Evolutionary conservation across 2,888 invertebrate species (phyloP), one percentile per base, ranked within the genome.

Genomic region (Dione vanillae): DNA sequence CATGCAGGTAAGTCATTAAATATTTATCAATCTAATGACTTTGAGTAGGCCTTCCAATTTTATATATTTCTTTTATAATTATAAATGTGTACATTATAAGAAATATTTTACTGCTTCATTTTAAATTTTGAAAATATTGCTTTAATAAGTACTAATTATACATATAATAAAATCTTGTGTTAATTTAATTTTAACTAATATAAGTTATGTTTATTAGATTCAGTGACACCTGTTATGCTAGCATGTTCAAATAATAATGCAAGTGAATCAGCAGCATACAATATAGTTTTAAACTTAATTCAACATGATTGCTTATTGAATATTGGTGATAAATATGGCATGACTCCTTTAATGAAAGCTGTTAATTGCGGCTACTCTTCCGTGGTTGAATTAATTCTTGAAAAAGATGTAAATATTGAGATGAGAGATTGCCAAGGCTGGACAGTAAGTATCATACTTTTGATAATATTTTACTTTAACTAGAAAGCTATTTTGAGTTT

Each of bases 301-400:
- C 84, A 94, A 54, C 92, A 92, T 58, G 91, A 91, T 5, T 94
- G 94, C 51, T 83, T 94, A 77, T 84, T 94, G 19, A 94, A 95
- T 79, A 85, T 93, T 56, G 93, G 90, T 37, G 94, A 94, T 78
- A 94, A 94, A 76, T 94, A 91, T 79, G 94, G 95, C 12, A 94
- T 94, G 82, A 96, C 95, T 51, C 94, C 95, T 8, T 82, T 96
- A 0, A 96, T 96, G 95, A 92, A 91, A 75, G 95, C 96, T 6
- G 94, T 95, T 47, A 84, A 88, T 59, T 91, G 89, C 74, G 95
- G 95, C 35, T 90, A 94, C 77, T 78, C 85, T 12, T 84, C 87
- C 51, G 90, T 95, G 54, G 94, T 95, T 0, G 78, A 90, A 77
- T 90, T 94, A 76, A 82, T 96, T 8, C 71, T 95, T 16, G 92